Conservation (phyloP, 2,888 invertebrate genomes). For the Cryptocephalus primarius region DNA sequence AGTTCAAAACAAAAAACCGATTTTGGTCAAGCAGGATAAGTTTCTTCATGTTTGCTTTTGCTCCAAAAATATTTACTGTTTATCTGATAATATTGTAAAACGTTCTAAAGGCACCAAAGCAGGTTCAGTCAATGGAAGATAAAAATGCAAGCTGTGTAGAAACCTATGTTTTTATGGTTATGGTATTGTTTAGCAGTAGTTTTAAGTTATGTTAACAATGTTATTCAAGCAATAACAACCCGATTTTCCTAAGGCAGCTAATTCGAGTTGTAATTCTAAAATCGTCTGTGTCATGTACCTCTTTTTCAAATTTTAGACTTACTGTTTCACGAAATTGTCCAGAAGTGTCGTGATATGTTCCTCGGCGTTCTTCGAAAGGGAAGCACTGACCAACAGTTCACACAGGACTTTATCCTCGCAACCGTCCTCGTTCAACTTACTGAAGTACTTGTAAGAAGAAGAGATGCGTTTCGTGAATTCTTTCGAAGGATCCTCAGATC, state of each 20-base stretch:
- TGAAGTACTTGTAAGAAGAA: constrained; percentile 19
- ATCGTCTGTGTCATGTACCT: too few relatives aligned
- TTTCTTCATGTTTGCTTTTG: too few relatives aligned
- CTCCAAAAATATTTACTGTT: neutral
- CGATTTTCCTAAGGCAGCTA: too few relatives aligned
- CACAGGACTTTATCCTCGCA: constrained; percentile 31
- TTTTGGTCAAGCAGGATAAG: too few relatives aligned
- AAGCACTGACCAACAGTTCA: constrained; percentile 27
- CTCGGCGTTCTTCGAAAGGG: constrained; percentile 25
- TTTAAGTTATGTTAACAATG: too few relatives aligned
- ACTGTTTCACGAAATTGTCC: constrained; percentile 28
- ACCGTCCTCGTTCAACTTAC: constrained; percentile 19
- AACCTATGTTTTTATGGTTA: too few relatives aligned
- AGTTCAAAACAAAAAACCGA: neutral
- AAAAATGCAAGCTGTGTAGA: too few relatives aligned
- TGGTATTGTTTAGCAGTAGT: too few relatives aligned
- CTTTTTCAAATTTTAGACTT: constrained; percentile 6
- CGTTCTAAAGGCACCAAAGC: too few relatives aligned
- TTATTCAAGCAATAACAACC: too few relatives aligned
- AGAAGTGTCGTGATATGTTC: constrained; percentile 28
- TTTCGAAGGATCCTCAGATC: constrained; percentile 13
- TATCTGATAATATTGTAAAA: neutral
- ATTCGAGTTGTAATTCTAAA: too few relatives aligned
- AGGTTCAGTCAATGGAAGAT: too few relatives aligned
- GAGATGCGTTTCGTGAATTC: constrained; percentile 15